These are phyloP conservation scores for Meandrusa payeni DNA, from an alignment of 2,888 invertebrate genomes.

Conservation along the genomic window DNA sequence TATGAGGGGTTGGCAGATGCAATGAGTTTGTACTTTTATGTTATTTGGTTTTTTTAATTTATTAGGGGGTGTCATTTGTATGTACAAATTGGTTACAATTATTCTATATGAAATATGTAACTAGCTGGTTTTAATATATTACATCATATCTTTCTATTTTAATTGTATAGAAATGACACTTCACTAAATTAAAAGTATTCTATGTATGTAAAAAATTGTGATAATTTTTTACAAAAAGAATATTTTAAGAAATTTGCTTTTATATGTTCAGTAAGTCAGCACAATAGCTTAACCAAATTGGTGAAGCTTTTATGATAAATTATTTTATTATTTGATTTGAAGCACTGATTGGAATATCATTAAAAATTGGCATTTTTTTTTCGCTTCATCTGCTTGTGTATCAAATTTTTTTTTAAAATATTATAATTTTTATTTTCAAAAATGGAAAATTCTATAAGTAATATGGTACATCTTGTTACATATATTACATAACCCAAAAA, in stretches of 20 bases:
- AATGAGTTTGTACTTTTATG: slow-evolving; percentile 62
- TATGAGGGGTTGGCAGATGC: slow-evolving; percentile 82
- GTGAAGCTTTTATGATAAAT: slow-evolving; percentile 11
- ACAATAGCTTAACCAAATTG: slow-evolving; percentile 21
- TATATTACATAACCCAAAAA: too few species aligned
- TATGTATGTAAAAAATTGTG: not conserved
- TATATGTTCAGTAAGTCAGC: slow-evolving; percentile 9
- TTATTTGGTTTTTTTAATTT: slow-evolving; percentile 30
- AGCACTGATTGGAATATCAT: not conserved
- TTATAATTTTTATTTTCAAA: too few species aligned
- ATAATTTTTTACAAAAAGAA: slow-evolving; percentile 1
- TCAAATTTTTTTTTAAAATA: slow-evolving; percentile 2
- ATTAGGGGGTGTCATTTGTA: slow-evolving; percentile 38
- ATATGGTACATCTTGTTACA: too few species aligned
- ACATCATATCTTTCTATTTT: slow-evolving; percentile 1
- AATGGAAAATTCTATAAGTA: too few species aligned
- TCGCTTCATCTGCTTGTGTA: slow-evolving; percentile 2
- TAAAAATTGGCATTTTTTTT: not conserved
- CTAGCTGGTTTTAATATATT: not conserved
- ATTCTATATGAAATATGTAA: too few species aligned
- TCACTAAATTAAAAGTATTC: slow-evolving; percentile 14
- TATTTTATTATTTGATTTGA: slow-evolving; percentile 6
- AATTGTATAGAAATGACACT: slow-evolving; percentile 31
- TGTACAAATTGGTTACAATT: too few species aligned
- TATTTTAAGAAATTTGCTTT: slow-evolving; percentile 16